Conservation (phyloP, 2,888 invertebrate species). For the Andrena bicolor region DNA sequence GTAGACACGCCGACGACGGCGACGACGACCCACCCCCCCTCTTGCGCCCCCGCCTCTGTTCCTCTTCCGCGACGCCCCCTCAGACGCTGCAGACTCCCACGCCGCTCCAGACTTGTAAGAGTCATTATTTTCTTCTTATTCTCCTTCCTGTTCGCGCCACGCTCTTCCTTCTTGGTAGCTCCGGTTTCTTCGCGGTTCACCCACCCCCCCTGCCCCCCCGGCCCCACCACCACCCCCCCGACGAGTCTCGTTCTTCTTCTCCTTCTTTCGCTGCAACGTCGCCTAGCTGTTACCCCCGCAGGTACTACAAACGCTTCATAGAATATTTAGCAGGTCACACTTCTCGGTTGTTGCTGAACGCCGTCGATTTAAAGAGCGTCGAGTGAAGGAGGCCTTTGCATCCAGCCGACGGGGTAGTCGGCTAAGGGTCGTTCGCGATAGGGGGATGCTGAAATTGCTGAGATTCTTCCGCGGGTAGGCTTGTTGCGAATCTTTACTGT, state of each 20-base stretch:
- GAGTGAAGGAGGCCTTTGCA: constrained; percentile 18
- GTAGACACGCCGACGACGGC: constrained; percentile 78
- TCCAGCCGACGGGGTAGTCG: constrained; percentile 20
- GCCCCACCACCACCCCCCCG: not conserved
- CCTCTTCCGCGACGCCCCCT: constrained; percentile 57
- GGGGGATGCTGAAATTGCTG: too few relatives aligned
- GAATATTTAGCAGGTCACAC: constrained; percentile 82
- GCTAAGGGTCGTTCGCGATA: not conserved
- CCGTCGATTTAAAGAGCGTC: constrained; percentile 69
- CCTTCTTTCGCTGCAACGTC: constrained; percentile 29
- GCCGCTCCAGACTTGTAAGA: constrained; percentile 81
- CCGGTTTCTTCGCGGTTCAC: constrained; percentile 44
- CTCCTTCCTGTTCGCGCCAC: constrained; percentile 73
- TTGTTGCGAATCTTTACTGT: too few relatives aligned
- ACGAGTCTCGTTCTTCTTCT: constrained; percentile 19
- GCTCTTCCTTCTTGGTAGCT: constrained; percentile 46
- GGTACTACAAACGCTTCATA: constrained; percentile 72
- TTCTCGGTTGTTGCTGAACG: constrained; percentile 62
- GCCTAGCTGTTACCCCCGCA: constrained; percentile 58
- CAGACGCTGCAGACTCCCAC: constrained; percentile 60
- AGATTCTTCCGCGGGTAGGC: too few relatives aligned
- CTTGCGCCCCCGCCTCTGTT: constrained; percentile 15
- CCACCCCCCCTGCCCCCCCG: constrained; percentile 21
- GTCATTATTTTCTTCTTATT: constrained; percentile 84
- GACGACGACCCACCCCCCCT: constrained; percentile 33